These are phyloP conservation scores for Geotria australis DNA, from an alignment of 2,797 vertebrate genomes.

Conservation along the genomic window DNA sequence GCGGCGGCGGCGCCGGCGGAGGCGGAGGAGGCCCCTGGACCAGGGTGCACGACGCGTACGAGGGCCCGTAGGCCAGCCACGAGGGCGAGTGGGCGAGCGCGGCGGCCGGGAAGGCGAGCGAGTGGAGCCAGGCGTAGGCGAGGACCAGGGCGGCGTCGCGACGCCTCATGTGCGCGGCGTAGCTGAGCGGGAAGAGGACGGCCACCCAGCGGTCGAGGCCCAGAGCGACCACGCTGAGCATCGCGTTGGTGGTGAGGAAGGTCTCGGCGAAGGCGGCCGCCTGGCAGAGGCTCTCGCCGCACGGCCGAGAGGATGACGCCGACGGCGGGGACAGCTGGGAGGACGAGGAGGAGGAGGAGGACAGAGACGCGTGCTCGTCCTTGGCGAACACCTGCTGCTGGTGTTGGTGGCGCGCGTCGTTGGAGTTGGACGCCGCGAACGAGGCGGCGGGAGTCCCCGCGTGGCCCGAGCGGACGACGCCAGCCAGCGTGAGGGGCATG, in stretches of 20 bases:
- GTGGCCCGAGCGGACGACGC: slow-evolving; percentile 6
- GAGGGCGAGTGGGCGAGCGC: slow-evolving; percentile 13
- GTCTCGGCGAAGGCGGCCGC: slow-evolving; percentile 22
- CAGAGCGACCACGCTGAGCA: slow-evolving; percentile 33
- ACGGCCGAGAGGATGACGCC: slow-evolving; percentile 10
- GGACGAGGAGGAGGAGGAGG: too few relatives aligned
- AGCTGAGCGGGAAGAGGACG: slow-evolving; percentile 26
- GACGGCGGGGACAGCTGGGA: too few relatives aligned
- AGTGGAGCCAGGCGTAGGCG: slow-evolving; percentile 24
- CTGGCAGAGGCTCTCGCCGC: slow-evolving; percentile 14
- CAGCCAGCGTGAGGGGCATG: slow-evolving; percentile 25
- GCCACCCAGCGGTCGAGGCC: slow-evolving; percentile 35
- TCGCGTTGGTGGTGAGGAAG: slow-evolving; percentile 22
- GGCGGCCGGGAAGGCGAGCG: slow-evolving; percentile 16
- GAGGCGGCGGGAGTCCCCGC: too few relatives aligned
- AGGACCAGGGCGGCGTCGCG: slow-evolving; percentile 21
- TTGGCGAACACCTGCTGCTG: too few relatives aligned
- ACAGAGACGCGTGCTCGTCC: too few relatives aligned
- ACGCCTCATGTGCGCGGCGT: slow-evolving; percentile 28
- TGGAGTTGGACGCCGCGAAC: neutral
- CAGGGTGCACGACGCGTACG: slow-evolving; percentile 26
- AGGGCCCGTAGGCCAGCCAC: slow-evolving; percentile 23
- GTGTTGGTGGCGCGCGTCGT: slow-evolving; percentile 1
- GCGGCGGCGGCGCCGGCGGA: slow-evolving; percentile 13
- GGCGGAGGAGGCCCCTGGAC: slow-evolving; percentile 15